Percentiles rank a stretch among this genome's conserved stretches.
Evolutionary conservation across 2,797 vertebrate species (phyloP).

Genomic region (Enteromius thamalakanensis): DNA sequence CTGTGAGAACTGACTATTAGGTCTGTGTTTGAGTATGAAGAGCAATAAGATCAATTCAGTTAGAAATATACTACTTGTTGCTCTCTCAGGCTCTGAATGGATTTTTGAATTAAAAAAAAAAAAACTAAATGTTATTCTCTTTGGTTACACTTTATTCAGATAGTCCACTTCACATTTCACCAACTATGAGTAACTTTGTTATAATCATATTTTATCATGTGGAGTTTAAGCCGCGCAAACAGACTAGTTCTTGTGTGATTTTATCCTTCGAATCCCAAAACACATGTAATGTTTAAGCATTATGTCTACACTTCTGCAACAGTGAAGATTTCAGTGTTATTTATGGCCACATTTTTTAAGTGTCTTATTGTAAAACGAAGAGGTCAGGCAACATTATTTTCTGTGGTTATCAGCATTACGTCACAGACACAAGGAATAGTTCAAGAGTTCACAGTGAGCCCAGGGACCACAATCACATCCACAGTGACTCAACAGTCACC

Average conservation of each 20-base stretch:
- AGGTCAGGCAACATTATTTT: neutral
- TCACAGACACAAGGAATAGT: neutral
- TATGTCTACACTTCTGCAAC: neutral
- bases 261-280: neutral
- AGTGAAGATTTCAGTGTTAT: neutral
- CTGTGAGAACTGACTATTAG: neutral
- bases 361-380: neutral
- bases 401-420: neutral
- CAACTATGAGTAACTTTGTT: too few relatives aligned
- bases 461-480: neutral
- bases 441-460: slow-evolving; percentile 18
- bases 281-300: neutral
- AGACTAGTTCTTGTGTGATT: neutral
- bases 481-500: neutral
- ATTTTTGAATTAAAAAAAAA: neutral
- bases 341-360: neutral
- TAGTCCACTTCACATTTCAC: too few relatives aligned
- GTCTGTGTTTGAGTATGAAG: neutral
- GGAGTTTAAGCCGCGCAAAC: neutral
- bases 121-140: neutral
- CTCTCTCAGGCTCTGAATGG: neutral
- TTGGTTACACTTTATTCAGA: neutral
- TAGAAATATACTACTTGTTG: neutral
- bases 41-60: neutral
- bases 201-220: neutral